These are phyloP conservation scores for Pemphredon lugubris DNA, from an alignment of 2,888 invertebrate genomes.

Conservation along the genomic window DNA sequence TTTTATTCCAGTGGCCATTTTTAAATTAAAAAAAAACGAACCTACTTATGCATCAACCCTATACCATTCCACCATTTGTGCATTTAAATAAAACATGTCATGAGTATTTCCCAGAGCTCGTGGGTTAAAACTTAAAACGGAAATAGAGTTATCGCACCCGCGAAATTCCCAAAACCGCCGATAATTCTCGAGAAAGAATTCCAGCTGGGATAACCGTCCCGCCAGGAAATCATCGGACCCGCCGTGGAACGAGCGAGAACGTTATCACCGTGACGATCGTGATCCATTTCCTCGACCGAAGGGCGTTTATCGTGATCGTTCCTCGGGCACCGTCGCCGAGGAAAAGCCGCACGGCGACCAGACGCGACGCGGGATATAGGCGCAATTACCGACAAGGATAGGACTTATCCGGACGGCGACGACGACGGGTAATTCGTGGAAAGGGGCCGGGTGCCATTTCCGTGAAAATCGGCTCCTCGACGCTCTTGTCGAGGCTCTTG, in stretches of 20 bases:
- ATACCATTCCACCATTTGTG: too few species aligned
- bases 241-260: constrained; percentile 3
- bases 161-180: too few species aligned
- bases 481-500: constrained; percentile 27
- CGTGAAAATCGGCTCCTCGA: constrained; percentile 48
- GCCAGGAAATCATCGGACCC: constrained; percentile 17
- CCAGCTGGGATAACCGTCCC: constrained; percentile 14
- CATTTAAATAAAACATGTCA: too few species aligned
- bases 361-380: constrained; percentile 54
- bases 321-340: constrained; percentile 33
- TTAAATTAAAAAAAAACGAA: too few species aligned
- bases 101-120: too few species aligned
- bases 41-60: too few species aligned
- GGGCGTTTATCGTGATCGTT: constrained; percentile 62
- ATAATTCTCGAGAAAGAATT: constrained; percentile 14
- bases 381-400: constrained; percentile 54
- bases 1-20: constrained; percentile 56
- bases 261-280: constrained; percentile 62
- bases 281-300: constrained; percentile 57
- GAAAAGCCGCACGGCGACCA: constrained; percentile 43
- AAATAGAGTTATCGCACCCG: too few species aligned
- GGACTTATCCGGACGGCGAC: constrained; percentile 45
- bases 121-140: too few species aligned
- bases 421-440: constrained; percentile 43
- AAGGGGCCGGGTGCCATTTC: constrained; percentile 34